Percentiles rank a stretch among this genome's conserved stretches.
Evolutionary conservation across 2,888 invertebrate genomes (phyloP).

Genomic region (Pachycephus smyrnensis): DNA sequence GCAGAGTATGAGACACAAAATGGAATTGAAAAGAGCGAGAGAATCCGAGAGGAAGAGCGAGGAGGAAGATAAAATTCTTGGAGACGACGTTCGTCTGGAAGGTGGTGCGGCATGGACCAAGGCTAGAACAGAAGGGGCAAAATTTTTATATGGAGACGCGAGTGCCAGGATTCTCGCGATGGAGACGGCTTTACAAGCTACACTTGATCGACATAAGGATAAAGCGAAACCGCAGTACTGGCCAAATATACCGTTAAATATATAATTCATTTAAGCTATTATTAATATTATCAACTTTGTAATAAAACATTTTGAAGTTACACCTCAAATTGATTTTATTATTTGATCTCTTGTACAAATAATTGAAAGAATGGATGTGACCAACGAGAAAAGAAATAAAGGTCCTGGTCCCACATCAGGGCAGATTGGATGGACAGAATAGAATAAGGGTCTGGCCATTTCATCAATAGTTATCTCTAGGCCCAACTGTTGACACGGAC

Average conservation of each 20-base stretch:
- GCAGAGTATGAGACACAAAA: slow-evolving; percentile 71
- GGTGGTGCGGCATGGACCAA: slow-evolving; percentile 50
- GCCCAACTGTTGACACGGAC: slow-evolving; percentile 43
- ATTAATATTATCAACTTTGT: no score
- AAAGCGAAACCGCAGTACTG: slow-evolving; percentile 74
- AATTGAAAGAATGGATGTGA: slow-evolving; percentile 4
- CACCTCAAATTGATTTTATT: background rate
- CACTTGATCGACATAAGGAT: slow-evolving; percentile 74
- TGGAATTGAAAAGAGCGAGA: slow-evolving; percentile 59
- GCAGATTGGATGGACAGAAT: slow-evolving; percentile 33
- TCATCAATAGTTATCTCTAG: slow-evolving; percentile 47
- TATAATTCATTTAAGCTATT: slow-evolving; percentile 37
- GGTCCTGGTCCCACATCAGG: slow-evolving; percentile 9
- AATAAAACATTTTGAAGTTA: no score
- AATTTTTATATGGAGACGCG: slow-evolving; percentile 74
- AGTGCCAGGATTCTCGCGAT: slow-evolving; percentile 78
- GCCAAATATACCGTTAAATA: slow-evolving; percentile 79
- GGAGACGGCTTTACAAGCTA: slow-evolving; percentile 78
- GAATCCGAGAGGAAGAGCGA: slow-evolving; percentile 34
- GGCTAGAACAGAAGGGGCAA: slow-evolving; percentile 64
- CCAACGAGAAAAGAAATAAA: background rate
- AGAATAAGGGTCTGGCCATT: slow-evolving; percentile 27
- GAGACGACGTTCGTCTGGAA: slow-evolving; percentile 29
- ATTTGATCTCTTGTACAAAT: slow-evolving; percentile 16
- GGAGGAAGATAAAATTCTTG: slow-evolving; percentile 21